A percentile compares a stretch with the other conserved stretches of the same genome.
Conservation (phyloP, 2,888 invertebrate species). For the Cryptus viduatorius region DNA sequence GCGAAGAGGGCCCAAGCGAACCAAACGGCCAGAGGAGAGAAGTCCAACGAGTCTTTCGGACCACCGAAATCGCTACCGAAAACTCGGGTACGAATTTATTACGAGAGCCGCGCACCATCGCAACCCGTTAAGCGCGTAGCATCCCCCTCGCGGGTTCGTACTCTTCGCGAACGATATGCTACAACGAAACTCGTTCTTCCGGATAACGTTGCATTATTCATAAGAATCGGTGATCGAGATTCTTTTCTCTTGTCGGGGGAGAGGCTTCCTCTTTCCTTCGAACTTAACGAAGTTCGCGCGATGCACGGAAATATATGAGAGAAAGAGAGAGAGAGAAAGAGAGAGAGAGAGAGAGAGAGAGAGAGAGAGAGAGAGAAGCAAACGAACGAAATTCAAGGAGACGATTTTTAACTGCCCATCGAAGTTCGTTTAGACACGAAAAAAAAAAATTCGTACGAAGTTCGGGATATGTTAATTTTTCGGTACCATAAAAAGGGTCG, state of each 20-base stretch:
- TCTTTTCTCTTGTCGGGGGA: background rate
- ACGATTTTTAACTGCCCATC: no score
- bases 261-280: background rate
- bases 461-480: background rate
- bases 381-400: no score
- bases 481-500: background rate
- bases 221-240: background rate
- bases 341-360: no score
- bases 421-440: no score
- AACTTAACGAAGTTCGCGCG: slow-evolving; percentile 4
- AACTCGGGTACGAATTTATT: slow-evolving; percentile 32
- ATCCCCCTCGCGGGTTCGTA: background rate
- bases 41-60: slow-evolving; percentile 27
- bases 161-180: background rate
- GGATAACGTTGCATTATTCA: slow-evolving; percentile 33
- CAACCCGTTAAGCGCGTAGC: background rate
- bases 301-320: background rate
- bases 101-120: background rate
- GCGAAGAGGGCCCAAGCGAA: background rate
- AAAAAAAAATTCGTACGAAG: no score
- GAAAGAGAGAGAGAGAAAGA: no score
- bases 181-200: slow-evolving; percentile 7
- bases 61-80: slow-evolving; percentile 46
- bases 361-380: background rate
- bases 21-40: background rate